A percentile compares a stretch with the other conserved stretches of the same genome.
phyloP scores from a whole-genome alignment of 2,797 vertebrate genomes.

The Heterohyrax brucei region DNA sequence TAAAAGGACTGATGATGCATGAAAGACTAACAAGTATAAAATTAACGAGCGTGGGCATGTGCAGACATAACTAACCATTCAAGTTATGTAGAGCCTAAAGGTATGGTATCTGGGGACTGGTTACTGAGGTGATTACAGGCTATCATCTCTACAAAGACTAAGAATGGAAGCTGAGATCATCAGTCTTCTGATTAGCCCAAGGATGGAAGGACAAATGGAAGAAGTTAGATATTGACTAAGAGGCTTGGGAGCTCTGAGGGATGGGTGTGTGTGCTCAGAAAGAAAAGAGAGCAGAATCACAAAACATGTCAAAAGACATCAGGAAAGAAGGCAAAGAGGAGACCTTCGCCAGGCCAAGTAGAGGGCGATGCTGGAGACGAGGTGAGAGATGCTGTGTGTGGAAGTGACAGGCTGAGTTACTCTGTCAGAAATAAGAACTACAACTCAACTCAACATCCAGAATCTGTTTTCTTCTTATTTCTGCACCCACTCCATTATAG shows the following conservation, averaged over 20 bases:
- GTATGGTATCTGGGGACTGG: not conserved
- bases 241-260: not conserved
- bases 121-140: not conserved
- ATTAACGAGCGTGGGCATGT: not conserved
- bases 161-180: not conserved
- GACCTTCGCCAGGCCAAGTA: not conserved
- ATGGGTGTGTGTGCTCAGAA: not conserved
- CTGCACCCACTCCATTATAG: not conserved
- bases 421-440: not conserved
- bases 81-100: not conserved
- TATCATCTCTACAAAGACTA: not conserved
- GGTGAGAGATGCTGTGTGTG: not conserved
- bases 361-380: not conserved
- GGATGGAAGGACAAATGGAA: constrained; percentile 13
- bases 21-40: not conserved
- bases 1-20: not conserved
- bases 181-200: constrained; percentile 21
- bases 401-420: not conserved
- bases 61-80: not conserved
- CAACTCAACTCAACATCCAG: not conserved
- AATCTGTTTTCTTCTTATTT: not conserved
- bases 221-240: not conserved
- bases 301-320: not conserved
- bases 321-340: not conserved
- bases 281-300: not conserved